phyloP scores from a whole-genome alignment of 2,797 vertebrate species.

The Triplophysa bombifrons region DNA sequence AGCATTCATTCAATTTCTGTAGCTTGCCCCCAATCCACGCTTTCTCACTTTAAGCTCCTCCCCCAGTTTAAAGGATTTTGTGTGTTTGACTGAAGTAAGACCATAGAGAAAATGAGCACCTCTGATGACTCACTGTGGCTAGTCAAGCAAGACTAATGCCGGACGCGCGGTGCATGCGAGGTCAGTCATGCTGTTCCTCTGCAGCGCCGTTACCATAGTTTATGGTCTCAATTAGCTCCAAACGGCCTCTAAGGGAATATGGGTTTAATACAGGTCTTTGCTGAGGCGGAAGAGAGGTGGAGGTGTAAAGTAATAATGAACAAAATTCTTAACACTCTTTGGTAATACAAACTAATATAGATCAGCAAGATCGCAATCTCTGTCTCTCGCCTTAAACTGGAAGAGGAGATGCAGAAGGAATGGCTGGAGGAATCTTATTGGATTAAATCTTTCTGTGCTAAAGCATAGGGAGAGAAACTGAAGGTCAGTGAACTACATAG shows the following conservation, averaged over 20 bases:
- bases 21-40: neutral
- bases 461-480: conserved; percentile 50
- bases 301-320: conserved; percentile 15
- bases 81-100: conserved; percentile 6
- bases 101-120: conserved; percentile 1
- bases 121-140: neutral
- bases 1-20: neutral
- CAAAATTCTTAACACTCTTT: conserved; percentile 51
- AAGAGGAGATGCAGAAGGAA: conserved; percentile 45
- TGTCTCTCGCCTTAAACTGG: conserved; percentile 20
- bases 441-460: conserved; percentile 73
- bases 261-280: conserved; percentile 1
- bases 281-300: conserved; percentile 21
- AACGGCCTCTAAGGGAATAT: conserved; percentile 28
- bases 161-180: conserved; percentile 14
- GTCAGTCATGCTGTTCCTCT: conserved; percentile 19
- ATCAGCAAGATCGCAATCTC: conserved; percentile 21
- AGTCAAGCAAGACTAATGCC: conserved; percentile 14
- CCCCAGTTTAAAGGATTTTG: neutral
- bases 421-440: conserved; percentile 68
- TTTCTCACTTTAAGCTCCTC: neutral
- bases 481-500: conserved; percentile 44
- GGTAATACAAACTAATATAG: conserved; percentile 51
- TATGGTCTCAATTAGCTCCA: conserved; percentile 40
- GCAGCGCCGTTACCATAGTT: conserved; percentile 20